Evolutionary conservation across 2,113 vertebrate genomes (phyloP), one percentile per base, ranked within the genome.

Genomic region (Phycodurus eques): DNA sequence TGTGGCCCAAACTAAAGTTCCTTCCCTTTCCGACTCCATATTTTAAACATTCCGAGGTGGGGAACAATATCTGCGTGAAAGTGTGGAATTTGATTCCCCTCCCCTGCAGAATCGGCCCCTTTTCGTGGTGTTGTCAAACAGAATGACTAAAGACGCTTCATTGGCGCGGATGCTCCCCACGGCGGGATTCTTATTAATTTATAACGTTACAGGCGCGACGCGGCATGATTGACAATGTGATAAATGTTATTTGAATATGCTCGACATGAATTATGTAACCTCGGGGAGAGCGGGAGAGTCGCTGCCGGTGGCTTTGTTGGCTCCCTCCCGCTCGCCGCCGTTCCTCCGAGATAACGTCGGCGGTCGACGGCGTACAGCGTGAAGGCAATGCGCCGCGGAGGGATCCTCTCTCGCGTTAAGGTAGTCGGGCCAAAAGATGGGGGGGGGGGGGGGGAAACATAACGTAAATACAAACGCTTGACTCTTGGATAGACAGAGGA

Each of bases 41-140:
- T 91, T 90, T 89, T 71, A 85, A 86, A 84, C 85, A 88, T 89
- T 86, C 57, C 72, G 76, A 83, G 81, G 82, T 80, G 69, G 78
- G 73, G 79, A 88, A 90, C 81, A 83, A 87, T 88, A 89, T 89
- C 82, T 80, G 68, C 31, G 31, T 83, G 80, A 88, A 88, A 90
- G 84, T 81, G 83, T 77, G 81, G 85, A 90, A 87, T 87, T 81
- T 86, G 83, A 90, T 88, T 90, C 75, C 83, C 68, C 83, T 19
- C 59, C 89, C 88, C 87, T 53, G 76, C 46, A 87, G 91, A 88
- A 92, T 89, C 85, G 86, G 77, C n/a, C 64, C 83, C 77, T 73
- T 87, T 90, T 91, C 86, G 89, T 91, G 92, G 84, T 91, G 89
- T 93, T 92, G 90, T 93, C 92, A 93, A 93, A 93, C 90, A 92